Base-by-base conservation (phyloP, 2,888 invertebrate species). In the Lordiphosa fenestrarum region DNA sequence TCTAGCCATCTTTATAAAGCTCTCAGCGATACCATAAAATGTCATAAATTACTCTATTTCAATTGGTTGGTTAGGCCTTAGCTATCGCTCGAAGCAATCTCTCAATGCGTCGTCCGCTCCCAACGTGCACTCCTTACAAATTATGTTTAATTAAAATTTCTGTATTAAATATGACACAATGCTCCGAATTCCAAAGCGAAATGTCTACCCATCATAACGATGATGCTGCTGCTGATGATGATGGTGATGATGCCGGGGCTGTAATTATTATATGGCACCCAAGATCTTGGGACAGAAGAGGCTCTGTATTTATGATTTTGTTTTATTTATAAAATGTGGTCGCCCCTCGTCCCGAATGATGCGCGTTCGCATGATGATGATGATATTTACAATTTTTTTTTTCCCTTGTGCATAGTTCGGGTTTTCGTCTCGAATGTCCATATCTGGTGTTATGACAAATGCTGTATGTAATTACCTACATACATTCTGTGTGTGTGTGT, bases 151-250 rank as follows among this genome's bases (percentile, higher is more conserved):
- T 89, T 89, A 88, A 89, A 89, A 88, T 88, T 88, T 85, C 81
- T 88, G 88, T 89, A 89, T 88, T 88, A 89, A 89, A 89, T 88
- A 89, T 89, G 89, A 88, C 88, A 87, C 88, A 88, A 88, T 88
- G 88, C 86, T 87, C 87, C 86, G 89, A 88, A 89, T 89, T 88
- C 87, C 86, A 82, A 74, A 57, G 76, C 84, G 73, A 76, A 76
- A 71, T 73, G 30, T 30, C 30, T 30, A 30, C 30, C 30, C 30
- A 30, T 30, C 30, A 30, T 30, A 30, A 30, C 30, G 30, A 30
- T 30, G 30, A 9, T 30, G 30, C 9, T 30, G 30, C 9, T 30
- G 30, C 9, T 9, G 30, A 30, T 30, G 30, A 30, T 30, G 30
- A 30, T 30, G 30, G 30, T 30, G 30, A 30, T 30, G 30, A 30